Conservation (phyloP, 1,140 invertebrate species). For the Drosophila carrolli region DNA sequence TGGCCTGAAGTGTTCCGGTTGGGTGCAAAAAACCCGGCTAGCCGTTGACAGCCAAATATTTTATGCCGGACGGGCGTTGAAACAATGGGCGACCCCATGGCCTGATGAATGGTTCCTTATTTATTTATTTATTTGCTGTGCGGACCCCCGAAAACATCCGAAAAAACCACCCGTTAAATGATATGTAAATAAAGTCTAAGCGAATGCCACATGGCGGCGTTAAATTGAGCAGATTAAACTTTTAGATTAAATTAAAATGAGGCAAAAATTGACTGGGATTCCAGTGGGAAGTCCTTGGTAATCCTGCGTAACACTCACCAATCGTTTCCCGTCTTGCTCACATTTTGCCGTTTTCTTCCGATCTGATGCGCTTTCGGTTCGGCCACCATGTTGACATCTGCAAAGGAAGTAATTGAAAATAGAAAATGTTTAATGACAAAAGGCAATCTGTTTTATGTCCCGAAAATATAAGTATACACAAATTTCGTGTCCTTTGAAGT, state of each 20-base stretch:
- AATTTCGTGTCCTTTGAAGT: conserved; percentile 52
- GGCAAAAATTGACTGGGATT: conserved; percentile 7
- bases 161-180: conserved; percentile 63
- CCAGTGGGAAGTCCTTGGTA: not conserved
- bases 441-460: conserved; percentile 35
- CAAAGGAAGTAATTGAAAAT: conserved; percentile 24
- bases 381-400: conserved; percentile 90
- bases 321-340: conserved; percentile 92
- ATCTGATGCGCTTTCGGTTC: conserved; percentile 93
- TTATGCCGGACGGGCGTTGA: conserved; percentile 63
- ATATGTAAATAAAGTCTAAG: conserved; percentile 77
- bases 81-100: conserved; percentile 62
- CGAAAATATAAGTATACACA: conserved; percentile 37
- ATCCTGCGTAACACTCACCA: conserved; percentile 87
- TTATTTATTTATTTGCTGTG: conserved; percentile 66
- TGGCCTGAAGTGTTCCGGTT: conserved; percentile 32
- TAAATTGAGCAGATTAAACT: conserved; percentile 71
- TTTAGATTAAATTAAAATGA: conserved; percentile 73
- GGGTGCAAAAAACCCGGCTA: conserved; percentile 47
- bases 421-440: conserved; percentile 26
- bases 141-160: not conserved
- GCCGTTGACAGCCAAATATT: conserved; percentile 76
- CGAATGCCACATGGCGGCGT: conserved; percentile 63
- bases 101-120: conserved; percentile 69
- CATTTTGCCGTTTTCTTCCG: conserved; percentile 91